Evolutionary conservation across 2,888 invertebrate genomes (phyloP).

Genomic region (Microctonus aethiopoides): DNA sequence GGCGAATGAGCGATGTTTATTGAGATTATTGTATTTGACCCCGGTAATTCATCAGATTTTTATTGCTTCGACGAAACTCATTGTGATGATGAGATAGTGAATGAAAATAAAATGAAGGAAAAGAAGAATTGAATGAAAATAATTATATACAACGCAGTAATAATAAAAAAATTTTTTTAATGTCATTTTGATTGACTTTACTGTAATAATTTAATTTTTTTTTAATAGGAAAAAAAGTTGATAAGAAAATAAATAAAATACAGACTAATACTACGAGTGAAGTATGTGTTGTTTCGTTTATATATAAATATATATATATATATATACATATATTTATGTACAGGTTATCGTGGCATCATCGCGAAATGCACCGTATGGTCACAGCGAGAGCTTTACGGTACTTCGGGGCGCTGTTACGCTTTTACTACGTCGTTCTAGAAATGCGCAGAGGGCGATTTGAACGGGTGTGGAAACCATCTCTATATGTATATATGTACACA

Average conservation of each 20-base stretch:
- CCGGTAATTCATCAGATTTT: slow-evolving; percentile 51
- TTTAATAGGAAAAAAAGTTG: not conserved
- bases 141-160: too few species aligned
- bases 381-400: slow-evolving; percentile 62
- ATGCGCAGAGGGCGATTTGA: slow-evolving; percentile 51
- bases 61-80: not conserved
- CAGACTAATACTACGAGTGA: not conserved
- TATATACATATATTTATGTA: slow-evolving; percentile 5
- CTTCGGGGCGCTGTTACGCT: slow-evolving; percentile 65
- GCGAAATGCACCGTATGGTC: slow-evolving; percentile 64
- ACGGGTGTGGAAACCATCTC: slow-evolving; percentile 42
- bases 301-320: not conserved
- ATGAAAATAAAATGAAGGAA: slow-evolving; percentile 4
- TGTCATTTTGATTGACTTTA: too few species aligned
- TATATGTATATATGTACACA: not conserved
- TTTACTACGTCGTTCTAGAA: slow-evolving; percentile 64
- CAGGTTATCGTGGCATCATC: slow-evolving; percentile 52
- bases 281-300: too few species aligned
- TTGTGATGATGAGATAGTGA: not conserved
- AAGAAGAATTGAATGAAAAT: not conserved
- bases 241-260: not conserved
- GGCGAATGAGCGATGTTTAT: slow-evolving; percentile 59
- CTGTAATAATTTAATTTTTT: too few species aligned
- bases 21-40: slow-evolving; percentile 52
- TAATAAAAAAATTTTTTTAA: too few species aligned